Conservation (phyloP, 2,113 vertebrate genomes). For the Microtus richardsoni region DNA sequence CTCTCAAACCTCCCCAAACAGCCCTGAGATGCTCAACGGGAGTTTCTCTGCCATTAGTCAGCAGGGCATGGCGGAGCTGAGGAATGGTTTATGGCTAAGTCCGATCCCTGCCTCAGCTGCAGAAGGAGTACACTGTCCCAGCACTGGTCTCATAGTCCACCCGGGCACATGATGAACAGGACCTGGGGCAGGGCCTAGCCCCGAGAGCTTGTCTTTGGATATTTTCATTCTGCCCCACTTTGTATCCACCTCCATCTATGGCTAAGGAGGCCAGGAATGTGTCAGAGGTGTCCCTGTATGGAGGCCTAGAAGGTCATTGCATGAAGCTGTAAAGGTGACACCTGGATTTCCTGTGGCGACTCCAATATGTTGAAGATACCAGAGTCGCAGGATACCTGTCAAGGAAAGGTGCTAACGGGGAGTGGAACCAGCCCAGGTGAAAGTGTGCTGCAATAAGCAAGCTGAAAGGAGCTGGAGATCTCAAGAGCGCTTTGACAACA, state of each 20-base stretch:
- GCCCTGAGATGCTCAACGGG: not conserved
- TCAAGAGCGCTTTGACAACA: not conserved
- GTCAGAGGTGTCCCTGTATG: not conserved
- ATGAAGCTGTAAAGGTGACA: not conserved
- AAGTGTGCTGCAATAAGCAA: not conserved
- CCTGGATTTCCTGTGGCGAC: not conserved
- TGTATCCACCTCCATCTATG: not conserved
- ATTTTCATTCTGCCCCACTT: not conserved
- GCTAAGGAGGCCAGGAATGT: not conserved
- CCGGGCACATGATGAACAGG: not conserved
- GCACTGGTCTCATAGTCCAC: not conserved
- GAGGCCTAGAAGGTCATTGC: not conserved
- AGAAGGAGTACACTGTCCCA: too few relatives aligned
- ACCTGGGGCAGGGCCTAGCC: not conserved
- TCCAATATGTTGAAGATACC: not conserved
- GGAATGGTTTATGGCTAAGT: accelerated
- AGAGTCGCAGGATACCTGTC: not conserved
- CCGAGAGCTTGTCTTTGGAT: not conserved
- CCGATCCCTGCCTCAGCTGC: not conserved
- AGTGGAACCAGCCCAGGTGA: not conserved
- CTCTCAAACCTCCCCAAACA: not conserved
- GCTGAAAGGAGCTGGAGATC: accelerated
- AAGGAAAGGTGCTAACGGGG: not conserved
- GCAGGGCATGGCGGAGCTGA: not conserved
- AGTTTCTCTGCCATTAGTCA: not conserved